Percentiles rank a stretch among this genome's conserved stretches.
Conservation (phyloP, 2,113 vertebrate genomes). For the Oryzias celebensis region DNA sequence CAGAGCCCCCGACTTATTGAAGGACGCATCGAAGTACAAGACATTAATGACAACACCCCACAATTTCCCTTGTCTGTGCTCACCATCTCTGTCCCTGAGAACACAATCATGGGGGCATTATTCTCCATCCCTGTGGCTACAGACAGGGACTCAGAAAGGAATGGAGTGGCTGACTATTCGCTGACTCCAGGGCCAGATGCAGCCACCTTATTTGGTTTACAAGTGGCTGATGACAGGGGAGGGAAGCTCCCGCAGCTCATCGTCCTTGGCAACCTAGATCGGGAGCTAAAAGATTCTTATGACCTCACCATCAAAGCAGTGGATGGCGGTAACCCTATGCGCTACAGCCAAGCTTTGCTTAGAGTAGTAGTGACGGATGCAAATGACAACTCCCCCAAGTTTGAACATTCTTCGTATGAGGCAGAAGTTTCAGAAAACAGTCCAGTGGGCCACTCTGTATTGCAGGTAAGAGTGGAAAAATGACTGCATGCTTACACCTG, state of each 20-base stretch:
- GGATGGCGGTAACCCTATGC: conserved; percentile 91
- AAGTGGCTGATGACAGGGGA: conserved; percentile 93
- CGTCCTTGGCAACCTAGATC: conserved; percentile 92
- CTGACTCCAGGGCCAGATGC: conserved; percentile 88
- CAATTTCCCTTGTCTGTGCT: conserved; percentile 94
- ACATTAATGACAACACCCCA: conserved; percentile 99
- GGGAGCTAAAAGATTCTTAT: conserved; percentile 94
- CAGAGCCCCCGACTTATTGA: conserved; percentile 90
- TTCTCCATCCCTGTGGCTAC: conserved; percentile 92
- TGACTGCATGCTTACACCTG: not conserved
- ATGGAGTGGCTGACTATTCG: conserved; percentile 92
- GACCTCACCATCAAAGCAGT: conserved; percentile 96
- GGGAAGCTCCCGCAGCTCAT: conserved; percentile 97
- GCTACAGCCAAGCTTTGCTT: conserved; percentile 93
- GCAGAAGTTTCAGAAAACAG: conserved; percentile 93
- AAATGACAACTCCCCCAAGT: conserved; percentile 94
- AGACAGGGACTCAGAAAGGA: conserved; percentile 90
- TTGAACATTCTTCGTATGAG: conserved; percentile 90
- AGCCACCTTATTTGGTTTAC: conserved; percentile 90
- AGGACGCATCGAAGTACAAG: conserved; percentile 93
- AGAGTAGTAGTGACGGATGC: conserved; percentile 92
- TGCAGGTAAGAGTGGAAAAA: conserved; percentile 84
- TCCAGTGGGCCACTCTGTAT: conserved; percentile 92
- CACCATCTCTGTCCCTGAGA: conserved; percentile 92
- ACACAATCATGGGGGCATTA: conserved; percentile 88